These are phyloP conservation scores for Dolichomitus sp. DNA, from an alignment of 2,888 invertebrate species.

Conservation along the genomic window DNA sequence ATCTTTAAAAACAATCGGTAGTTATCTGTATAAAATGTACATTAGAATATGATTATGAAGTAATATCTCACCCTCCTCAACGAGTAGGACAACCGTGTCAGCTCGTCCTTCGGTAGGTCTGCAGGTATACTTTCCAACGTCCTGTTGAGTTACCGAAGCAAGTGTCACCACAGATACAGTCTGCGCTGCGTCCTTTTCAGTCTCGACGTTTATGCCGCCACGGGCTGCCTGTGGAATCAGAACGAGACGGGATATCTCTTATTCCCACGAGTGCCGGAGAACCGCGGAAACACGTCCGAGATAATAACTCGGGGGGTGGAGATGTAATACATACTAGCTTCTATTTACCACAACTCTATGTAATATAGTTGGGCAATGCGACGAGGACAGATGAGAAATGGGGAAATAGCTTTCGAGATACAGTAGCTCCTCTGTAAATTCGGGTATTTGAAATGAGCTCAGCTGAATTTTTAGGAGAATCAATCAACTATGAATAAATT, in stretches of 20 bases:
- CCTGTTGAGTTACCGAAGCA: conserved; percentile 87
- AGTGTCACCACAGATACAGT: conserved; percentile 89
- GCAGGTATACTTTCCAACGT: conserved; percentile 90
- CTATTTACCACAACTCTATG: conserved; percentile 10
- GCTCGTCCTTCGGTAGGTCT: conserved; percentile 88
- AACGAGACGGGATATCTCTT: conserved; percentile 52
- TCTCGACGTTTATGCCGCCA: conserved; percentile 89
- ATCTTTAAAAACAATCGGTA: too few relatives aligned
- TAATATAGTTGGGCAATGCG: conserved; percentile 18
- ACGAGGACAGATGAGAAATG: conserved; percentile 28
- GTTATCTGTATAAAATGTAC: background rate
- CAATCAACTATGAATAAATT: background rate
- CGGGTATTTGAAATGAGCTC: background rate
- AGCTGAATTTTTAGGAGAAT: background rate
- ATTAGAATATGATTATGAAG: background rate
- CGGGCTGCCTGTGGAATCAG: conserved; percentile 84
- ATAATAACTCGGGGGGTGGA: conserved; percentile 45
- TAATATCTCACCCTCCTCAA: conserved; percentile 88
- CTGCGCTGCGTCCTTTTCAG: conserved; percentile 88
- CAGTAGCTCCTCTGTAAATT: background rate
- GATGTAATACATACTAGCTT: conserved; percentile 5
- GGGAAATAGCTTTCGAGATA: conserved; percentile 40
- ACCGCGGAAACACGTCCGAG: conserved; percentile 25
- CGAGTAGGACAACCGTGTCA: conserved; percentile 89
- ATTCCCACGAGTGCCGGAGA: conserved; percentile 28